These are phyloP conservation scores for Sebastolobus alascanus DNA, from an alignment of 2,797 vertebrate genomes.

Conservation along the genomic window DNA sequence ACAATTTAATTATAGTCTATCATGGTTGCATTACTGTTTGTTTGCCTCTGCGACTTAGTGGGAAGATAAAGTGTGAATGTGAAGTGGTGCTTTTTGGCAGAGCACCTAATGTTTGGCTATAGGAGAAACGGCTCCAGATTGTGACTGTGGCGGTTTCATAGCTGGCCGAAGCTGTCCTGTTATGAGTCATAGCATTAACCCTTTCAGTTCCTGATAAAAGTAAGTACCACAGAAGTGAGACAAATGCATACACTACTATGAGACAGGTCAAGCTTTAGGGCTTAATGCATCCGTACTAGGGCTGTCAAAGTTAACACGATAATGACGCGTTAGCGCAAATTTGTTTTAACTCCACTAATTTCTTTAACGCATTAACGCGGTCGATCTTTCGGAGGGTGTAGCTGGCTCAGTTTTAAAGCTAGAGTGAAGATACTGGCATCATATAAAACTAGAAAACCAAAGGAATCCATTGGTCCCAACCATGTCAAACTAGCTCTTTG, in stretches of 20 bases:
- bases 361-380: too few species aligned
- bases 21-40: conserved; percentile 54
- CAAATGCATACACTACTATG: not conserved
- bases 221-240: not conserved
- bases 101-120: conserved; percentile 39
- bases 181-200: conserved; percentile 73
- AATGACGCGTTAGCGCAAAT: too few species aligned
- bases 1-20: conserved; percentile 76
- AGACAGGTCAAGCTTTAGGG: not conserved
- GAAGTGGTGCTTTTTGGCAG: conserved; percentile 68
- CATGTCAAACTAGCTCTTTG: too few species aligned
- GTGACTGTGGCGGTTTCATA: conserved; percentile 64
- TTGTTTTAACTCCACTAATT: too few species aligned
- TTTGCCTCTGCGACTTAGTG: conserved; percentile 63
- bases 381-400: too few species aligned
- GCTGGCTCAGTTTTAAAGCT: too few species aligned
- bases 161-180: conserved; percentile 48
- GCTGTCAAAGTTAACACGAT: too few species aligned
- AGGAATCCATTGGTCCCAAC: too few species aligned
- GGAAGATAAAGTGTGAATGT: conserved; percentile 72
- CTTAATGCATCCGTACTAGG: not conserved
- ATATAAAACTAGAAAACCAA: too few species aligned
- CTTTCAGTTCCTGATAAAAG: conserved; percentile 30
- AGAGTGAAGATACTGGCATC: too few species aligned
- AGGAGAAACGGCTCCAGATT: conserved; percentile 52